Evolutionary conservation across 1,140 invertebrate genomes (phyloP), one percentile per base, ranked within the genome.

Genomic region (Papilio dardanus): DNA sequence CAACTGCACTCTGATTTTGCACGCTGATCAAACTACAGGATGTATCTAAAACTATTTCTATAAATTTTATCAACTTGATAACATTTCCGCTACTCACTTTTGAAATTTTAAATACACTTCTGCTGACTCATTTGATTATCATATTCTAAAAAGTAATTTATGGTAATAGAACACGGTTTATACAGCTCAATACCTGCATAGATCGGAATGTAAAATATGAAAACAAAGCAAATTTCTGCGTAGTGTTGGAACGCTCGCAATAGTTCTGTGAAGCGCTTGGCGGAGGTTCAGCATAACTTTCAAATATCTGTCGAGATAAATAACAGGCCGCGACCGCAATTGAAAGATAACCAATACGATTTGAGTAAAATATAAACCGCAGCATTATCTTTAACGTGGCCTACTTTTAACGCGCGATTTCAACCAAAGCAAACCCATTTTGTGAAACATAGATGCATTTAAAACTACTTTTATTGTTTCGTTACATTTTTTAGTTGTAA

Each of bases 1-100:
- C 90, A 89, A 92, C 85, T 93, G 91, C 91, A 92, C 90, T 91
- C 90, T 89, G 91, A 92, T 92, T 93, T 93, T 86, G 81, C 86
- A 89, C 87, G 86, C 82, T 83, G 83, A 84, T 88, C 79, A 66
- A 31, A 77, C 50, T 87, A 92, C 88, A 91, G 90, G 88, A 31
- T 90, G 90, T 58, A 75, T 65, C n/a, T 37, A 40, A n/a, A n/a
- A n/a, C n/a, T 37, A 74, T 24, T 28, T 10, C 21, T 54, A 24
- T 24, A 19, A 10, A 54, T 10, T 24, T 21, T n/a, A 2, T 54
- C 10, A 7, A 21, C 14, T 2, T 24, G 4, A n/a, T 46, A n/a
- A 19, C 46, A 50, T 50, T 50, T 19, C 21, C 16, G 5, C n/a
- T 21, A 19, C 2, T n/a, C 10, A n/a, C 14, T n/a, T n/a, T n/a